Evolutionary conservation across 2,113 vertebrate species (phyloP), one percentile per base, ranked within the genome.

Genomic region (Hydropotes inermis): DNA sequence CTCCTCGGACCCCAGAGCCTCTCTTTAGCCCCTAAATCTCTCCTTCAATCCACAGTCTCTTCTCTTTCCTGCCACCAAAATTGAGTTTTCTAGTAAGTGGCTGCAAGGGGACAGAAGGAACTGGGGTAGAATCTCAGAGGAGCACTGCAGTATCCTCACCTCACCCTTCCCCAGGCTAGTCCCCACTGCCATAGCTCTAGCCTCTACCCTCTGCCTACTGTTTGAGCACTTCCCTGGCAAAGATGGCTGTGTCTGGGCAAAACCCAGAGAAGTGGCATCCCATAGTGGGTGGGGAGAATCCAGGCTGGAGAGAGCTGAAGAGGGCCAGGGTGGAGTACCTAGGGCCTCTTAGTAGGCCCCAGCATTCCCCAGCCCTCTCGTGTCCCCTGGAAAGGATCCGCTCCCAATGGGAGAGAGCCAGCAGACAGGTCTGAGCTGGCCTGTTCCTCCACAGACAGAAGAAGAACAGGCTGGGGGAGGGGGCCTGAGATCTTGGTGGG

Each of bases 351-450:
- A 39, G 57, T 36, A 64, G 58, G 95, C 60, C 39, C 88, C 30
- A 92, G 97, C 95, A 95, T 98, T 97, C 95, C 94, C 86, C 86
- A 93, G 88, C 86, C 81, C 85, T 97, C 89, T 78, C 8, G 5
- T 89, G 94, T 97, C 86, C 97, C 86, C 95, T 95, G 97, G 97
- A 97, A 95, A 94, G 94, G 93, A 97, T 95, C 90, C 0, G 64
- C 30, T 97, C 87, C 92, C 87, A 43, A 33, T 23, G 21, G 94
- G 96, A 98, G 93, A 93, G 64, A 97, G 90, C 96, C 98, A 95
- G 93, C 83, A 95, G 89, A 78, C 98, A 98, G 95, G 98, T 98
- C 97, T 98, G 96, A 97, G 97, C 98, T 8, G 45, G 98, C 89
- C 96, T 97, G 94, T 70, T 89, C 89, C 95, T 98, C 94, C 9